These are phyloP conservation scores for Hipparchia semele DNA, from an alignment of 2,888 invertebrate species.

Conservation along the genomic window DNA sequence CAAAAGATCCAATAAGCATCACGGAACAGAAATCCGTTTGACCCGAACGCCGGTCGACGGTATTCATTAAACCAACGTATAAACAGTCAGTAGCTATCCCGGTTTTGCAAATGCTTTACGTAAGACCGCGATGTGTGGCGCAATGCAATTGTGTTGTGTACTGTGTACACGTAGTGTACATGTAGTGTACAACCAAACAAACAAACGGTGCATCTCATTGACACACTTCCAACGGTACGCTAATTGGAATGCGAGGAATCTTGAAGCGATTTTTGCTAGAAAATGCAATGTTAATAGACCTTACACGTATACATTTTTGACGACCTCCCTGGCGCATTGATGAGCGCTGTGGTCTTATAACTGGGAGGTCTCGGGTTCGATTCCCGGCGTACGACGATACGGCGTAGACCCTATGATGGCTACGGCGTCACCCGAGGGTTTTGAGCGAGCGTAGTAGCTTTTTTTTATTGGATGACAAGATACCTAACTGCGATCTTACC, in stretches of 20 bases:
- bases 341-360: too few relatives aligned
- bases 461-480: too few relatives aligned
- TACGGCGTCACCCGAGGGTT: too few relatives aligned
- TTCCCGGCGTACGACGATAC: too few relatives aligned
- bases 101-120: constrained; percentile 9
- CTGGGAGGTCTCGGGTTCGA: too few relatives aligned
- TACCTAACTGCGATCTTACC: too few relatives aligned
- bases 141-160: constrained; percentile 3
- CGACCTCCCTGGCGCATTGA: too few relatives aligned
- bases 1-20: too few relatives aligned
- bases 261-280: constrained; percentile 1
- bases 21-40: neutral
- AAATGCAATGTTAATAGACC: neutral
- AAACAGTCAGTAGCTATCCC: constrained; percentile 17
- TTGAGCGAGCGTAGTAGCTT: too few relatives aligned
- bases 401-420: too few relatives aligned
- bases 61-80: neutral
- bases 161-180: too few relatives aligned
- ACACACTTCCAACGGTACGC: constrained; percentile 22
- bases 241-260: constrained; percentile 9
- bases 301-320: too few relatives aligned
- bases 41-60: neutral
- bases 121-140: constrained; percentile 1
- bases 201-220: constrained; percentile 32
- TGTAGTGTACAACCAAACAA: neutral